Evolutionary conservation across 2,113 vertebrate species (phyloP), one percentile per base, ranked within the genome.

Genomic region (Hepsetus odoe): DNA sequence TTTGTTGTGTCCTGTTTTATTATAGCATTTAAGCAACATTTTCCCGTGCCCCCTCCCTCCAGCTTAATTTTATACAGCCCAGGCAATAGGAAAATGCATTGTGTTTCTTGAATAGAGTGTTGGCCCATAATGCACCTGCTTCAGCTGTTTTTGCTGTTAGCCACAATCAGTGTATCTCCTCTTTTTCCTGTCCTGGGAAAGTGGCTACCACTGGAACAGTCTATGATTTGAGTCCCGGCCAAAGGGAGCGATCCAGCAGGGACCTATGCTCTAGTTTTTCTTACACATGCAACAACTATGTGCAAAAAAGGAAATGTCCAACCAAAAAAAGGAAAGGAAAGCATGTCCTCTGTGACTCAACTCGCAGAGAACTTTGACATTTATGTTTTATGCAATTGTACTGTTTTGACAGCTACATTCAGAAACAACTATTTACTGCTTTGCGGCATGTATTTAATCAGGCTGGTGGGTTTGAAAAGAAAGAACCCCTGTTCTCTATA

Each of bases 121-220:
- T 73, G 85, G 56, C 85, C 62, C 68, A 71, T 51, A 51, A 12
- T 83, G 58, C 79, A 90, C 90, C 86, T 88, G 83, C 77, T 87
- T 89, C 76, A 86, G 84, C 86, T 88, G 89, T 88, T 92, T 88
- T 84, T 67, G 28, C 74, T 77, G 86, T 93, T 75, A 90, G 40
- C 44, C 22, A 78, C 79, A 91, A 89, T 92, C 89, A 89, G 82
- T 59, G 35, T 67, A 82, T 81, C 65, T 28, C 81, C 72, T 78
- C 73, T 46, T 58, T 76, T 92, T 91, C 90, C 90, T 88, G 85
- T 80, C 86, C 77, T 90, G 87, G 87, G 83, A 91, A 89, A 88
- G 77, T 76, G 35, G 74, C 22, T 6, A 18, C 28, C 55, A 62
- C 62, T 78, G 76, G 68, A 88, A 88, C 38, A 74, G 82, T 79